These are phyloP conservation scores for Kryptopterus vitreolus DNA, from an alignment of 2,797 vertebrate genomes.

Conservation along the genomic window DNA sequence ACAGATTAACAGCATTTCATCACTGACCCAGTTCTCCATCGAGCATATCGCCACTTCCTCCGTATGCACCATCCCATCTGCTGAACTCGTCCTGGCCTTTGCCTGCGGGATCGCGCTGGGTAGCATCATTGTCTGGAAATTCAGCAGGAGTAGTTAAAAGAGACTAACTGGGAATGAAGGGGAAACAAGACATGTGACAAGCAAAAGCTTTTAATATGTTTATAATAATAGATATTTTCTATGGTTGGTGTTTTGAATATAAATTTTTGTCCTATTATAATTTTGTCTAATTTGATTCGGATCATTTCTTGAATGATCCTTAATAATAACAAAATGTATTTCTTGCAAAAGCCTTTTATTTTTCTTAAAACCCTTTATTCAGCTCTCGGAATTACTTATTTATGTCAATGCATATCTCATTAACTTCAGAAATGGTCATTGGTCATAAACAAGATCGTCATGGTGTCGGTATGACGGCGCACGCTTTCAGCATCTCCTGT, in stretches of 20 bases:
- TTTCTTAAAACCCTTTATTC: too few relatives aligned
- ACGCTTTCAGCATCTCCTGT: too few relatives aligned
- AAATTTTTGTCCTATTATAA: background rate
- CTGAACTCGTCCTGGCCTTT: constrained; percentile 19
- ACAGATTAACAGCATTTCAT: constrained; percentile 71
- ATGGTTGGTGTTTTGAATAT: background rate
- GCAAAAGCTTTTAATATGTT: background rate
- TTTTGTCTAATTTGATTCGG: too few relatives aligned
- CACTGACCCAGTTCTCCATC: constrained; percentile 56
- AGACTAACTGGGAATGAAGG: too few relatives aligned
- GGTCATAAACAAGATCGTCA: too few relatives aligned
- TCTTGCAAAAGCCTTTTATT: too few relatives aligned
- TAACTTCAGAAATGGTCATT: too few relatives aligned
- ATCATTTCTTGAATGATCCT: too few relatives aligned
- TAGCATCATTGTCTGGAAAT: constrained; percentile 28
- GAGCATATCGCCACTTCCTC: constrained; percentile 41
- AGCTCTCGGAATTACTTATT: too few relatives aligned
- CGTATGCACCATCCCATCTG: background rate
- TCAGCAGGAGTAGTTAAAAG: constrained; percentile 28
- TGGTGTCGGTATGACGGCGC: too few relatives aligned
- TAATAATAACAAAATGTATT: too few relatives aligned
- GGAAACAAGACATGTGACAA: background rate
- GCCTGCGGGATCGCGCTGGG: constrained; percentile 37
- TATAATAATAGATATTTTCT: background rate
- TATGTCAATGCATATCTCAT: too few relatives aligned